Evolutionary conservation across 2,113 vertebrate species (phyloP).

Genomic region (Rhabdomys dilectus): DNA sequence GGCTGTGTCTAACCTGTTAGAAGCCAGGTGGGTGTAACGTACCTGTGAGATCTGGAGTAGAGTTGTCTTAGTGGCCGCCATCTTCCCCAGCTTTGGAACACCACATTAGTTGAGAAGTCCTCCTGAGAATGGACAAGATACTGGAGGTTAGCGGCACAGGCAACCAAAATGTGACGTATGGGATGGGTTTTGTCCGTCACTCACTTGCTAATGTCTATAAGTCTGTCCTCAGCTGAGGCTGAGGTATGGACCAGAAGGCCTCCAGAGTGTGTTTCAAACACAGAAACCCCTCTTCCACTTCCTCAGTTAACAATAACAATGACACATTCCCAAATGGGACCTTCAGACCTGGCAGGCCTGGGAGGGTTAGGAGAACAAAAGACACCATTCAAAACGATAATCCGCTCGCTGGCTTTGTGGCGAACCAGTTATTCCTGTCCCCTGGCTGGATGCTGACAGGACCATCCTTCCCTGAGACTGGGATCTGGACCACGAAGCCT

Average conservation of each 20-base stretch:
- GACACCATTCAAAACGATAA: not conserved
- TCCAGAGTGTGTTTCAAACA: not conserved
- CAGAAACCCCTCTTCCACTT: conserved; percentile 16
- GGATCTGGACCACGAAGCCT: not conserved
- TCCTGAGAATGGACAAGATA: conserved; percentile 63
- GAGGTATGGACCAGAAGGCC: not conserved
- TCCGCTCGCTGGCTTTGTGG: not conserved
- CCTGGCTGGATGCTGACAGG: not conserved
- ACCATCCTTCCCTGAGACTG: not conserved
- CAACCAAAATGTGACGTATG: rapidly evolving
- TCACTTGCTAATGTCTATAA: not conserved
- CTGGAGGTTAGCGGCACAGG: not conserved
- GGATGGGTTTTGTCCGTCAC: not conserved
- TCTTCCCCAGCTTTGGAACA: not conserved
- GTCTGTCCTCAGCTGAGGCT: not conserved
- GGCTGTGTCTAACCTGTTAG: rapidly evolving
- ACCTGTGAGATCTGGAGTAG: not conserved
- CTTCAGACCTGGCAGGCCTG: not conserved
- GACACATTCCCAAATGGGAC: not conserved
- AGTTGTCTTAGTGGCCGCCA: rapidly evolving
- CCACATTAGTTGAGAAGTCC: not conserved
- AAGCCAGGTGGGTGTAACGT: not conserved
- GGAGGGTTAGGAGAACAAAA: not conserved
- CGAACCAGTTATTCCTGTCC: not conserved
- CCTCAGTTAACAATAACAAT: not conserved